Evolutionary conservation across 2,888 invertebrate species (phyloP), one percentile per base, ranked within the genome.

Genomic region (Coleophora deauratella): DNA sequence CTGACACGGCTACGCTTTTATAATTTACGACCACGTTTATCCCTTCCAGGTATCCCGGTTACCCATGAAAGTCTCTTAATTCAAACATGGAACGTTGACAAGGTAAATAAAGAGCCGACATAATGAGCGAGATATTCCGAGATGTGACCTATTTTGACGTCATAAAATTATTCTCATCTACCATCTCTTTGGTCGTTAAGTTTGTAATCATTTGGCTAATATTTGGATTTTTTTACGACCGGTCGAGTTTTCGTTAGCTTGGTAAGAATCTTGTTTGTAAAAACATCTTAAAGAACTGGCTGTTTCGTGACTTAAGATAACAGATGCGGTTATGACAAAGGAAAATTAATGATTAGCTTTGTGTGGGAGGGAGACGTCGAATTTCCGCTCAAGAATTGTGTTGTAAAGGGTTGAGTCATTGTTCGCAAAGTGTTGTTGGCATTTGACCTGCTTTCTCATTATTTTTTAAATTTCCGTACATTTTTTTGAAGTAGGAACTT

Each of bases 111-210:
- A 77, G 54, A 43, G 40, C 46, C 52, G 41, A 52, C 60, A 51
- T 52, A 53, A 50, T 56, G 52, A 62, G 62, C 56, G 52, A 62
- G 62, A 64, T 62, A 51, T 64, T 66, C 59, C 51, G 60, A 59
- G 63, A 66, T 65, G 66, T 72, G 72, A 71, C 69, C 76, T 67
- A 77, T 75, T 80, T 76, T 70, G 63, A 68, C 61, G 55, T 57
- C 64, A 66, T 66, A 70, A 73, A 74, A 68, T 73, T 67, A 70
- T 72, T 68, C 64, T 59, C 68, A 62, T 67, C 64, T 60, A 54
- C 59, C 62, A 57, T 62, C 51, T 55, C 58, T 56, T 52, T 47
- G 49, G 45, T 53, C 54, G 57, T 69, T 64, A 67, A 67, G 55
- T 58, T 61, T 63, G 67, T 74, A 74, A 77, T 77, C 76, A 62